Evolutionary conservation across 2,113 vertebrate species (phyloP).

Genomic region (Eupsittula cactorum): DNA sequence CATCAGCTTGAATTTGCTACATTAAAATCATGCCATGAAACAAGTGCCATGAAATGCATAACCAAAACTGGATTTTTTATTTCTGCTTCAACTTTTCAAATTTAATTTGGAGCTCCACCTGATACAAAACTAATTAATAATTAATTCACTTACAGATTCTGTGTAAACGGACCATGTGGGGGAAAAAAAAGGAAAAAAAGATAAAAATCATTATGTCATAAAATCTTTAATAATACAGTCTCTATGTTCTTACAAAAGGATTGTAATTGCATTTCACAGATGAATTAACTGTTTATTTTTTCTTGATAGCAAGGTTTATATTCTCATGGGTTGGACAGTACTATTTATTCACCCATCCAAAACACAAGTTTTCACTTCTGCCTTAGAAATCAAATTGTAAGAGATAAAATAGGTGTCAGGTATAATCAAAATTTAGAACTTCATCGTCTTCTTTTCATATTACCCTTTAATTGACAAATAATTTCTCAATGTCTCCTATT

Average conservation of each 20-base stretch:
- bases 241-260: not conserved
- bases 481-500: not conserved
- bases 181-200: not conserved
- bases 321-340: not conserved
- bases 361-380: constrained; percentile 30
- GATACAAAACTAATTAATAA: constrained; percentile 25
- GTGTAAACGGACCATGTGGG: not conserved
- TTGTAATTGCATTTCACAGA: not conserved
- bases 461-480: not conserved
- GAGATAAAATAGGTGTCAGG: constrained; percentile 15
- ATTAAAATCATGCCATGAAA: not conserved
- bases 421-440: not conserved
- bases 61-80: not conserved
- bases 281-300: not conserved
- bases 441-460: not conserved
- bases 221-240: not conserved
- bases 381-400: constrained; percentile 18
- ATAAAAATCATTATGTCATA: not conserved
- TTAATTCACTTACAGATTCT: not conserved
- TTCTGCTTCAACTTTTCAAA: constrained; percentile 15
- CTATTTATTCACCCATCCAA: not conserved
- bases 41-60: not conserved
- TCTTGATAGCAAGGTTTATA: not conserved
- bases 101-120: not conserved
- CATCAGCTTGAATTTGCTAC: not conserved